phyloP scores from a whole-genome alignment of 2,113 vertebrate species.

The Cyanoderma ruficeps region DNA sequence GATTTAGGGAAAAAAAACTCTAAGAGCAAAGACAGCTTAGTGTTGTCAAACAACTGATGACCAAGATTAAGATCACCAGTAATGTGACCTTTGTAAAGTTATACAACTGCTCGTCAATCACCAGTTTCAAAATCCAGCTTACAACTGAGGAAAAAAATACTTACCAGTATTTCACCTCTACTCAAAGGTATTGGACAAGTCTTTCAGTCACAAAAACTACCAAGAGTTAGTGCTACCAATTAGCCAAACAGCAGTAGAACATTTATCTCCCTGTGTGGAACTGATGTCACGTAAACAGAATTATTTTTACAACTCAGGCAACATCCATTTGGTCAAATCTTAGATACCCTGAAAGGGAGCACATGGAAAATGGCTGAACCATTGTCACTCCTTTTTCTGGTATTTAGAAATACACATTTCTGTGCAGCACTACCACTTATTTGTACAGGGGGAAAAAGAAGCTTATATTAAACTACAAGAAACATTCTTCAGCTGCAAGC shows the following conservation, averaged over 20 bases:
- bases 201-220: neutral
- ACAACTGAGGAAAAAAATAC: neutral
- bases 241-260: neutral
- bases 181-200: neutral
- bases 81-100: neutral
- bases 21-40: neutral
- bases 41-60: neutral
- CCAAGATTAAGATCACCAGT: neutral
- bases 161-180: neutral
- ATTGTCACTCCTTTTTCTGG: neutral
- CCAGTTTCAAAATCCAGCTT: neutral
- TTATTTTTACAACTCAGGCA: neutral
- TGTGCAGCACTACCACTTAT: neutral
- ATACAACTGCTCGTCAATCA: neutral
- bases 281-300: neutral
- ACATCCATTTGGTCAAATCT: neutral
- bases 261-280: neutral
- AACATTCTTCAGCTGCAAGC: slow-evolving; percentile 51
- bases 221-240: neutral
- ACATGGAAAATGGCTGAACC: neutral
- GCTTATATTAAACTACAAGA: neutral
- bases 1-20: neutral
- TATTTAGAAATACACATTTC: neutral
- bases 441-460: neutral
- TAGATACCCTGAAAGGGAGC: neutral